These are phyloP conservation scores for Ruditapes philippinarum DNA, from an alignment of 1,140 invertebrate genomes.

Conservation along the genomic window DNA sequence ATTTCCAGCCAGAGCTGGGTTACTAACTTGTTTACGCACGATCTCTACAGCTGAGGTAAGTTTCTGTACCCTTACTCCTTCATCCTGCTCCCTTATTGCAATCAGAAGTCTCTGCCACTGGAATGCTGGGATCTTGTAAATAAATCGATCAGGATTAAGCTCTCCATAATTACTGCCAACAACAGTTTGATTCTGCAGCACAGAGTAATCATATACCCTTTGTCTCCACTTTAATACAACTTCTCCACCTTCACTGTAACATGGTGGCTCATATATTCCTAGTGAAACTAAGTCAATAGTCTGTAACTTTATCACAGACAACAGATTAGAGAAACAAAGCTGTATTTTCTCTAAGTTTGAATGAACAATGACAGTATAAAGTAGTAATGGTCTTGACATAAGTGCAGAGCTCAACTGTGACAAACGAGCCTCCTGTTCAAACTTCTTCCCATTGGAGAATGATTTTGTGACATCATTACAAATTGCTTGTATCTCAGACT, in stretches of 20 bases:
- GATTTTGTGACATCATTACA: conserved; percentile 65
- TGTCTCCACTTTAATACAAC: conserved; percentile 77
- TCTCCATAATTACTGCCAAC: conserved; percentile 56
- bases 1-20: conserved; percentile 53
- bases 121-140: conserved; percentile 77
- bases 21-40: conserved; percentile 68
- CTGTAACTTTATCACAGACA: conserved; percentile 56
- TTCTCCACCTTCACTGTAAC: conserved; percentile 24
- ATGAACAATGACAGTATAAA: conserved; percentile 73
- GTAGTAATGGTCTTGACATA: conserved; percentile 68
- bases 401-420: conserved; percentile 73
- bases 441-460: conserved; percentile 53
- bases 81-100: conserved; percentile 76
- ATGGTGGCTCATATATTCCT: conserved; percentile 56
- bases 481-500: conserved; percentile 70
- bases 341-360: conserved; percentile 69
- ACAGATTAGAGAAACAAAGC: conserved; percentile 70
- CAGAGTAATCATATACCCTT: conserved; percentile 76
- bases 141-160: conserved; percentile 78
- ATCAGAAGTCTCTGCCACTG: conserved; percentile 82
- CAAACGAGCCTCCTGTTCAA: conserved; percentile 59
- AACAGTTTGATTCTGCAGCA: not conserved
- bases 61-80: conserved; percentile 49
- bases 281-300: conserved; percentile 64
- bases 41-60: conserved; percentile 67